These are phyloP conservation scores for Brachynemurus nebulosus DNA, from an alignment of 2,888 invertebrate species.

Conservation along the genomic window DNA sequence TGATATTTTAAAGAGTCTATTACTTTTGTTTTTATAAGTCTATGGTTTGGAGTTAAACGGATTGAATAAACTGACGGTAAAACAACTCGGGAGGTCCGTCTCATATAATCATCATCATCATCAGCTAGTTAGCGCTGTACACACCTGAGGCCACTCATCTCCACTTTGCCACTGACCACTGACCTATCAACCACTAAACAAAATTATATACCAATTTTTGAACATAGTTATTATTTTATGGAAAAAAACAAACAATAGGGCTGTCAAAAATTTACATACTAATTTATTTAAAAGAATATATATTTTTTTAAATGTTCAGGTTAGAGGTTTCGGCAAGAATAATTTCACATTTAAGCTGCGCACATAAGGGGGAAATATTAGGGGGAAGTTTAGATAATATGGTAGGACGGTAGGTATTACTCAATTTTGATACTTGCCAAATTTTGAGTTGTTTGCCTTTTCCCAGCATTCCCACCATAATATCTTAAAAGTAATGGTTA, in stretches of 20 bases:
- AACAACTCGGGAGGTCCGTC: not conserved
- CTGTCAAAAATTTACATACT: not conserved
- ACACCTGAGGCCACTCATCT: conserved; percentile 1
- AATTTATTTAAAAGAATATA: not conserved
- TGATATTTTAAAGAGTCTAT: too few species aligned
- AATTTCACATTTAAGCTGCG: too few species aligned
- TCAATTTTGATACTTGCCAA: too few species aligned
- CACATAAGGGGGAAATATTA: too few species aligned
- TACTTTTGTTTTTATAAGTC: too few species aligned
- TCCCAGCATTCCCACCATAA: too few species aligned
- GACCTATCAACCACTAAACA: conserved; percentile 1
- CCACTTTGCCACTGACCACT: not conserved
- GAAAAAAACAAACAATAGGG: not conserved
- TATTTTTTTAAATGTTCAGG: not conserved
- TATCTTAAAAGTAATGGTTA: too few species aligned
- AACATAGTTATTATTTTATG: not conserved
- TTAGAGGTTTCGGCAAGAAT: not conserved
- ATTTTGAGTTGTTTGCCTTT: too few species aligned
- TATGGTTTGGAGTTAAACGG: too few species aligned
- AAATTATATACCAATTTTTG: conserved; percentile 1
- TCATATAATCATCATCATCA: too few species aligned
- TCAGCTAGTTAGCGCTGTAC: not conserved
- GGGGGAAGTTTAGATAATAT: too few species aligned
- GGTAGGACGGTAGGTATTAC: too few species aligned
- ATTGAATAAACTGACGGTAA: not conserved